Base-by-base conservation (phyloP, 2,113 vertebrate species). In the Microtus montanus region DNA sequence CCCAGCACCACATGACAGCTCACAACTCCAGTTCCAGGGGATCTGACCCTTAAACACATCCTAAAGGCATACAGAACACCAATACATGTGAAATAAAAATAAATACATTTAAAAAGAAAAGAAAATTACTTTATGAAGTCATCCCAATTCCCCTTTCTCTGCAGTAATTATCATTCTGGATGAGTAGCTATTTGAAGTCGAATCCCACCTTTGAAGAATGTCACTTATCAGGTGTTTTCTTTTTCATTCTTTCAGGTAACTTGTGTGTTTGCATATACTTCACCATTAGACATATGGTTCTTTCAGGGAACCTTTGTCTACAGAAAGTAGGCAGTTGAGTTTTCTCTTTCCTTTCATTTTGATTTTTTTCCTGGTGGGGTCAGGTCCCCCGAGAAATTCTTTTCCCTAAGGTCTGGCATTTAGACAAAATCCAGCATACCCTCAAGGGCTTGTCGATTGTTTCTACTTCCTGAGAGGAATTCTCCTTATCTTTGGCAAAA, bases 181-280 rank as follows among this genome's bases (percentile, higher is more conserved):
- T n/a, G 63, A 73, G 44, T 73, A 90, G 63, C 24, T n/a, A 44
- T 83, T 91, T 84, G 77, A 94, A 10, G 47, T 91, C 35, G 47
- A 93, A 73, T 93, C 73, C 1, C 22, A 88, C 80, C 63, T 41
- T 94, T 94, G 47, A 79, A 91, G 12, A 87, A 41, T 47, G 49
- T 44, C 11, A 87, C 47, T 83, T 87, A 13, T 87, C 86, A 77
- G 19, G 12, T 93, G 61, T 82, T 70, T 85, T 92, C 13, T 89
- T 58, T 87, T 83, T 90, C 54, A 54, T 10, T 64, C 52, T 78
- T 87, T 70, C 33, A 61, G 13, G 64, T 74, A 74, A 90, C 30
- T 87, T 70, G 14, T 87, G 61, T 24, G 75, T 89, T 44, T 52
- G 79, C 44, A 12, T 95, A 1, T 68, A 20, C 15, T 85, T 88